phyloP scores from a whole-genome alignment of 1,140 invertebrate species.

The Procambarus virginalis region DNA sequence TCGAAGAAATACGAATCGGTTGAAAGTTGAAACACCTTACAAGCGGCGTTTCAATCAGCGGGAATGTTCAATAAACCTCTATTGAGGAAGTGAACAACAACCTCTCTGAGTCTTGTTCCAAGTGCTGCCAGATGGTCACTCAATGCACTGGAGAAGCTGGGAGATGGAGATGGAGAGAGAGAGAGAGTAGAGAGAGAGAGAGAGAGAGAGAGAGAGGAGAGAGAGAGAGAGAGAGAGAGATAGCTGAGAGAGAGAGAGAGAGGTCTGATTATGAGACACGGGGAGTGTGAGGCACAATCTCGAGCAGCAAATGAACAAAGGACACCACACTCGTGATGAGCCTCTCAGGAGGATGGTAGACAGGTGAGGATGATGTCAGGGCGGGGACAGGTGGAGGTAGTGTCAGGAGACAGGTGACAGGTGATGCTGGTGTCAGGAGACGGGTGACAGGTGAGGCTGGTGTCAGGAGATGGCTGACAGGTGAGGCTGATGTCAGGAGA shows the following conservation, averaged over 20 bases:
- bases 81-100: no score
- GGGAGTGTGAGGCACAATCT: neutral
- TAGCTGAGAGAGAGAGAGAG: neutral
- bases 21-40: no score
- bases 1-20: no score
- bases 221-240: constrained; percentile 29
- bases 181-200: constrained; percentile 29
- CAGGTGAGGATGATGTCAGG: neutral
- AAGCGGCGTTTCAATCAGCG: no score
- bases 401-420: neutral
- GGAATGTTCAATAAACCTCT: no score
- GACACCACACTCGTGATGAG: neutral
- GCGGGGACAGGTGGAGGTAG: neutral
- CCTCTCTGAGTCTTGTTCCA: no score
- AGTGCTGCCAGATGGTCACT: no score
- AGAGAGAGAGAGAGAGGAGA: constrained; percentile 36
- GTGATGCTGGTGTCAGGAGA: neutral
- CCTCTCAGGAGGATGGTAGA: no score
- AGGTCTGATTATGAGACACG: neutral
- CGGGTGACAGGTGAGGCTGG: neutral
- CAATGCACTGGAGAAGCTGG: no score
- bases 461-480: neutral
- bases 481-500: neutral
- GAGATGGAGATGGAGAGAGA: no score
- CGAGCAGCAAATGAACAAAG: neutral